phyloP scores from a whole-genome alignment of 2,113 vertebrate species.

The Plestiodon gilberti region DNA sequence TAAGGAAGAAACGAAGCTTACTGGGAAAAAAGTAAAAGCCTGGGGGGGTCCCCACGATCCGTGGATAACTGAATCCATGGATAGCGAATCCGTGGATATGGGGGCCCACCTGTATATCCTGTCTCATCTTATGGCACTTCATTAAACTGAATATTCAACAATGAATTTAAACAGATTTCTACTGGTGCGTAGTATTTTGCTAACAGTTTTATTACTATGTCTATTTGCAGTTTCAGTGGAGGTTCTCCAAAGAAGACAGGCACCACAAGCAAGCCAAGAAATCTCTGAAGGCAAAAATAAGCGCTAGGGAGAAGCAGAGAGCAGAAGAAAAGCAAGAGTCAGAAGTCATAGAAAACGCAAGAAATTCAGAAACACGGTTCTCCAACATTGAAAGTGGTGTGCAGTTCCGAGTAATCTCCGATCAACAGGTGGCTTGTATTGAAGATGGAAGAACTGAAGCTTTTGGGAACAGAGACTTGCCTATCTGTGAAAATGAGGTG shows the following conservation, averaged over 20 bases:
- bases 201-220: constrained; percentile 27
- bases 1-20: too few species aligned
- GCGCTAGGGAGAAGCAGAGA: constrained; percentile 56
- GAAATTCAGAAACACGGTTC: constrained; percentile 68
- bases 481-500: fast-evolving
- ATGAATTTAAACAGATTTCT: neutral
- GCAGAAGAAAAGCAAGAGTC: constrained; percentile 68
- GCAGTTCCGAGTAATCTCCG: constrained; percentile 28
- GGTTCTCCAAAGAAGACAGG: constrained; percentile 77
- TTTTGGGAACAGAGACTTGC: neutral
- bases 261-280: constrained; percentile 72
- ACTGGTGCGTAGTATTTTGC: neutral
- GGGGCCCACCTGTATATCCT: too few species aligned
- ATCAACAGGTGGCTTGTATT: constrained; percentile 43
- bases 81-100: too few species aligned
- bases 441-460: constrained; percentile 45
- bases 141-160: constrained; percentile 6
- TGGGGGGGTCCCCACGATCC: too few species aligned
- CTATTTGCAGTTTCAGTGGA: constrained; percentile 79
- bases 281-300: constrained; percentile 68
- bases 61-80: too few species aligned
- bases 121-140: constrained; percentile 12
- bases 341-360: constrained; percentile 61
- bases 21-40: too few species aligned
- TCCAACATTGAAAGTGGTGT: constrained; percentile 43